Evolutionary conservation across 2,888 invertebrate genomes (phyloP).

Genomic region (Mimas tiliae): DNA sequence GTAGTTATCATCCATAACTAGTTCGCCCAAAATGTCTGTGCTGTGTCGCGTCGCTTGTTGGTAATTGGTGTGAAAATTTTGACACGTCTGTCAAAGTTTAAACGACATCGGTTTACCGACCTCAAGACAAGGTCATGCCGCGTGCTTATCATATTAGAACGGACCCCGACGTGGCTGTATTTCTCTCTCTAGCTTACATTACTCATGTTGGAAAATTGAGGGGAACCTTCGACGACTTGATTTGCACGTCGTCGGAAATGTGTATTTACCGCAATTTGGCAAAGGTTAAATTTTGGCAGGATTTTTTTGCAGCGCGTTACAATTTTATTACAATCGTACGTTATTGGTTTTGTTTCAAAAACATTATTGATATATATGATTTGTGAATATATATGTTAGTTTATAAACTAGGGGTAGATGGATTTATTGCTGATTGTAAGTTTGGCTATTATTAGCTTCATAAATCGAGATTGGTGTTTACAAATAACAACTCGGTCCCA

Average conservation of each 20-base stretch:
- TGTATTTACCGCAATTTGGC: not conserved
- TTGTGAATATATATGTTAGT: no score
- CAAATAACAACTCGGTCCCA: not conserved
- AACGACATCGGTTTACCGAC: constrained; percentile 50
- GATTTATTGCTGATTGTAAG: not conserved
- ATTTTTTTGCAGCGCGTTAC: not conserved
- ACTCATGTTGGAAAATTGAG: not conserved
- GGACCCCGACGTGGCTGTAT: not conserved
- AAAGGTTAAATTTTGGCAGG: not conserved
- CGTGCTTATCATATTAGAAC: constrained; percentile 42
- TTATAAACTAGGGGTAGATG: no score
- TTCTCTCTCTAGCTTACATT: constrained; percentile 14
- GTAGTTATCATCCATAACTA: no score
- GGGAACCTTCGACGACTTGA: not conserved
- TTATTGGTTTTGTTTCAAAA: not conserved
- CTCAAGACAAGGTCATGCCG: constrained; percentile 46
- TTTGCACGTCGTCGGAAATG: not conserved
- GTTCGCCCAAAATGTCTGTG: no score
- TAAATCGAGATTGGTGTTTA: not conserved
- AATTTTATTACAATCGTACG: not conserved
- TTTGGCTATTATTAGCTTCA: not conserved
- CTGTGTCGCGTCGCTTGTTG: not conserved
- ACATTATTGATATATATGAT: no score
- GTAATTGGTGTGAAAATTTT: constrained; percentile 20
- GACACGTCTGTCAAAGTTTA: constrained; percentile 39